phyloP scores from a whole-genome alignment of 2,113 vertebrate genomes.

The Perognathus longimembris region DNA sequence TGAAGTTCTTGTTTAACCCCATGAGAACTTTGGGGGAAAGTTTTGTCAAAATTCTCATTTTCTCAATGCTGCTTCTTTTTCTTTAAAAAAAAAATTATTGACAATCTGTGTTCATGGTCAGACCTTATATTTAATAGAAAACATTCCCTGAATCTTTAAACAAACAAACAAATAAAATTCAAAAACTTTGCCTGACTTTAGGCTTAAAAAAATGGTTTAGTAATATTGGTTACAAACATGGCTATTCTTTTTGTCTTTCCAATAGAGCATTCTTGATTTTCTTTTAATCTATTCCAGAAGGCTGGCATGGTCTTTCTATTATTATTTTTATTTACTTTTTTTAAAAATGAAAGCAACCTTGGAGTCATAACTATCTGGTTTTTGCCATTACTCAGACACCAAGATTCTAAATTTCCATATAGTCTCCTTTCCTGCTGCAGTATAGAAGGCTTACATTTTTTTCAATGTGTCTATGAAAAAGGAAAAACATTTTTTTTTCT shows the following conservation, averaged over 20 bases:
- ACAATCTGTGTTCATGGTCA: slow-evolving; percentile 74
- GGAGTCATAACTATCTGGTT: slow-evolving; percentile 78
- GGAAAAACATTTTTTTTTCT: neutral
- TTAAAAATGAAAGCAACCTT: slow-evolving; percentile 81
- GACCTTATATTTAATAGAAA: slow-evolving; percentile 80
- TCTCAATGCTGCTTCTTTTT: slow-evolving; percentile 33
- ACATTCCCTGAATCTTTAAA: slow-evolving; percentile 75
- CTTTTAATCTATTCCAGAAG: slow-evolving; percentile 87
- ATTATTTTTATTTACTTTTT: neutral
- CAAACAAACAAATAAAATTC: slow-evolving; percentile 66
- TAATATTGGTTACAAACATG: slow-evolving; percentile 84
- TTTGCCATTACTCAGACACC: slow-evolving; percentile 69
- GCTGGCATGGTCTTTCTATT: slow-evolving; percentile 49
- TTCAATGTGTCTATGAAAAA: slow-evolving; percentile 32
- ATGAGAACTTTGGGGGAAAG: slow-evolving; percentile 52
- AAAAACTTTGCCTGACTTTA: slow-evolving; percentile 71
- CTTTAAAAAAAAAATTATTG: slow-evolving; percentile 51
- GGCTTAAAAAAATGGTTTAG: slow-evolving; percentile 77
- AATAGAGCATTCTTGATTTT: slow-evolving; percentile 83
- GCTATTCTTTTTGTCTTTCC: slow-evolving; percentile 84
- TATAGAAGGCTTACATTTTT: slow-evolving; percentile 42
- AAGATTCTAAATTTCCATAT: slow-evolving; percentile 66
- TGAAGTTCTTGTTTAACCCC: slow-evolving; percentile 45
- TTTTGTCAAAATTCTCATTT: slow-evolving; percentile 55
- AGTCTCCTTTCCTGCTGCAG: neutral